Evolutionary conservation across 2,797 vertebrate genomes (phyloP).

Genomic region (Diceros bicornis): DNA sequence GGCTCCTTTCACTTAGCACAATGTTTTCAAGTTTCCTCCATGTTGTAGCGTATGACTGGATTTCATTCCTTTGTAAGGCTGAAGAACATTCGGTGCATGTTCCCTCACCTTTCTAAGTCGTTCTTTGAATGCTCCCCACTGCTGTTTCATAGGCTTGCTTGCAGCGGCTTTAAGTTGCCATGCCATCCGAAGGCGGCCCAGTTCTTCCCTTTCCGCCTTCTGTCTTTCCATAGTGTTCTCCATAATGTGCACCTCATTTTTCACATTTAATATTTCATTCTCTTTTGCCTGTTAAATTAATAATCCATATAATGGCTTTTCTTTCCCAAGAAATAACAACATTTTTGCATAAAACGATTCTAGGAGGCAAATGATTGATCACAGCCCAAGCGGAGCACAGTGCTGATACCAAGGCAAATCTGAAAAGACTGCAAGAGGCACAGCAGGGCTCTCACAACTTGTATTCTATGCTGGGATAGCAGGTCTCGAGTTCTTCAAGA

Average conservation of each 20-base stretch:
- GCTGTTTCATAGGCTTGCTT: constrained; percentile 89
- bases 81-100: background rate
- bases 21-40: background rate
- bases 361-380: background rate
- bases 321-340: background rate
- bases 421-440: background rate
- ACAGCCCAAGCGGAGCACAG: background rate
- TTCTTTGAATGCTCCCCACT: constrained; percentile 92
- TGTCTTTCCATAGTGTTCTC: constrained; percentile 89
- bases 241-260: constrained; percentile 86
- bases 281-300: constrained; percentile 90
- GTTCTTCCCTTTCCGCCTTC: constrained; percentile 89
- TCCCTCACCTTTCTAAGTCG: constrained; percentile 91
- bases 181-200: constrained; percentile 88
- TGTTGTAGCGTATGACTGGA: background rate
- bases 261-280: constrained; percentile 87
- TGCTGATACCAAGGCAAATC: background rate
- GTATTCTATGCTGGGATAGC: background rate
- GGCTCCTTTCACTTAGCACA: background rate
- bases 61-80: background rate
- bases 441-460: background rate
- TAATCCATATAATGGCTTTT: constrained; percentile 54
- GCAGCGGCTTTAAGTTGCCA: constrained; percentile 89
- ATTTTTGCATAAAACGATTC: constrained; percentile 47
- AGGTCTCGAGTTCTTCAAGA: background rate